A percentile compares a stretch with the other conserved stretches of the same genome.
Conservation (phyloP, 2,888 invertebrate genomes). For the Apoda limacodes region DNA sequence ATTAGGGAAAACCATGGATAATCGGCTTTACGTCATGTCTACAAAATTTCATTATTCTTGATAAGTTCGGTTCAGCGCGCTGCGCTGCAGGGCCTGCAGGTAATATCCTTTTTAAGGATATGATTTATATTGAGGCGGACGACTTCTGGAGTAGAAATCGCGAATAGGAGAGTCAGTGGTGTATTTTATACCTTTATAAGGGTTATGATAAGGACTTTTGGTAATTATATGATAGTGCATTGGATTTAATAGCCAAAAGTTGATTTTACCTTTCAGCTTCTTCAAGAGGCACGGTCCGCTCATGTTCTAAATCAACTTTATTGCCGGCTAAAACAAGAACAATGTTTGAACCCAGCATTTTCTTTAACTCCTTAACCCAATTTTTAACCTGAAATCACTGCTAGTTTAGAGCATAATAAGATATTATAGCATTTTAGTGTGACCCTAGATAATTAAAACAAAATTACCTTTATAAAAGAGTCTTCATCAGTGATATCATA, state of each 20-base stretch:
- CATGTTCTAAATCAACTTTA: constrained; percentile 95
- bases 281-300: constrained; percentile 84
- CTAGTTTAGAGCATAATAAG: neutral
- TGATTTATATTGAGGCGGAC: no score
- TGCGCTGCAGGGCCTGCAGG: no score
- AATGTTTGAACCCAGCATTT: constrained; percentile 95
- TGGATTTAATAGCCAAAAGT: neutral
- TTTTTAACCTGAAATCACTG: constrained; percentile 80
- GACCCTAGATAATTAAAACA: neutral
- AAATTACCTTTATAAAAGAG: constrained; percentile 89
- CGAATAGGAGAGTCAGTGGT: no score
- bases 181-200: no score
- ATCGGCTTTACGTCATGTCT: no score
- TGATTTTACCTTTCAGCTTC: constrained; percentile 83
- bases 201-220: neutral
- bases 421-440: neutral
- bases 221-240: neutral
- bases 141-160: no score
- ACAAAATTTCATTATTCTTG: no score
- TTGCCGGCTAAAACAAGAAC: constrained; percentile 95
- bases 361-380: constrained; percentile 97
- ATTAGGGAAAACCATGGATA: no score
- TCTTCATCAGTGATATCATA: constrained; percentile 98
- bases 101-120: no score
- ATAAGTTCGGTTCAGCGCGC: no score